Evolutionary conservation across 2,113 vertebrate species (phyloP).

Genomic region (Gobius niger): DNA sequence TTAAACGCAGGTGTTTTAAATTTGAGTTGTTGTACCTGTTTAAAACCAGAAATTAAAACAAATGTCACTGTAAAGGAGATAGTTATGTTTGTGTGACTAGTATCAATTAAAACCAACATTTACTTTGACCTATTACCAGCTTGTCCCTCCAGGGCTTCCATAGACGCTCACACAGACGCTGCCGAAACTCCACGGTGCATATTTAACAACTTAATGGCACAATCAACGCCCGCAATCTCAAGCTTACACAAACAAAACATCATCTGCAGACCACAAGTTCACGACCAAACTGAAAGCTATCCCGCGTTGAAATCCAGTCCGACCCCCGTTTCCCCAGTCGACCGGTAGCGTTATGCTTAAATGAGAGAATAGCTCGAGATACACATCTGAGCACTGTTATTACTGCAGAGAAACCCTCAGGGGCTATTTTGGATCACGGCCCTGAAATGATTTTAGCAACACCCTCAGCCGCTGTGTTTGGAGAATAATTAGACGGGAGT

Average conservation of each 20-base stretch:
- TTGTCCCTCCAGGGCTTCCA: too few relatives aligned
- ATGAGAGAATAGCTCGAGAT: constrained; percentile 7
- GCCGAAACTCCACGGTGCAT: background rate
- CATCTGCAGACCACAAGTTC: background rate
- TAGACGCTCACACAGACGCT: too few relatives aligned
- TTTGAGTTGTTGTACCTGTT: too few relatives aligned
- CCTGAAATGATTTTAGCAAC: constrained; percentile 11
- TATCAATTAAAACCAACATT: too few relatives aligned
- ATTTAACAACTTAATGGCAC: background rate
- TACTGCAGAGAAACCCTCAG: constrained; percentile 1
- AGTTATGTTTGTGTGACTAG: too few relatives aligned
- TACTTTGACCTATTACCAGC: too few relatives aligned
- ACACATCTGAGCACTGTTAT: constrained; percentile 9
- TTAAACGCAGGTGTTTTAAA: too few relatives aligned
- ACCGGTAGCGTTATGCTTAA: constrained; percentile 1
- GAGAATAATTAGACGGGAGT: constrained; percentile 13
- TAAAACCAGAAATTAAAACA: too few relatives aligned
- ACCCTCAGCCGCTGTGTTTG: constrained; percentile 4
- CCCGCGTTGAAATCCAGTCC: background rate
- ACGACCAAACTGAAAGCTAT: background rate
- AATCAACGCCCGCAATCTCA: background rate
- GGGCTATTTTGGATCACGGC: constrained; percentile 4
- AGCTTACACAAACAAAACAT: background rate
- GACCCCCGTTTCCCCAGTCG: constrained; percentile 2
- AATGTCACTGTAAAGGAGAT: too few relatives aligned